Percentiles rank a stretch among this genome's conserved stretches.
Evolutionary conservation across 2,888 invertebrate species (phyloP).

Genomic region (Plebejus melissa): DNA sequence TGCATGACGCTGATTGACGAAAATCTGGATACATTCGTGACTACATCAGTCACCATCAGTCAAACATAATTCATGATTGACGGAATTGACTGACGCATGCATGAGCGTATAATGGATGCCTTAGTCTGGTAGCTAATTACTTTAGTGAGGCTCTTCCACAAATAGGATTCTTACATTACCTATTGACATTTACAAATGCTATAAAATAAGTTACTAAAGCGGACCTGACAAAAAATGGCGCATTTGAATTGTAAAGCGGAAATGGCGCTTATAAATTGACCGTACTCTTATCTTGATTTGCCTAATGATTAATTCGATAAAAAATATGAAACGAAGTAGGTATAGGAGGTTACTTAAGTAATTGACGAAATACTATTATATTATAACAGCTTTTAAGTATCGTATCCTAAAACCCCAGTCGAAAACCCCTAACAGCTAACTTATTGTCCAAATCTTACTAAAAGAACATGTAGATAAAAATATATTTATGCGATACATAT

Average conservation of each 20-base stretch:
- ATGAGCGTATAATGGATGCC: no score
- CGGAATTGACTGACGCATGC: no score
- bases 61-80: no score
- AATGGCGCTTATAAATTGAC: background rate
- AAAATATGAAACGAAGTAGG: background rate
- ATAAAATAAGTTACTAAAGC: background rate
- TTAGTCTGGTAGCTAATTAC: background rate
- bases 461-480: no score
- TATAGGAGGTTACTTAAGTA: background rate
- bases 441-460: no score
- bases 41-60: no score
- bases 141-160: background rate
- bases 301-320: background rate
- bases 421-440: no score
- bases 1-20: no score
- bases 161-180: background rate
- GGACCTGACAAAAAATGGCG: background rate
- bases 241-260: constrained; percentile 2
- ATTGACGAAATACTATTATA: background rate
- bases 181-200: constrained; percentile 6
- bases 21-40: no score
- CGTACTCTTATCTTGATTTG: constrained; percentile 5
- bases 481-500: no score
- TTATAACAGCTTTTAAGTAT: no score
- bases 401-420: no score